These are phyloP conservation scores for Apodemus speciosus DNA, from an alignment of 2,113 vertebrate species.

Conservation along the genomic window DNA sequence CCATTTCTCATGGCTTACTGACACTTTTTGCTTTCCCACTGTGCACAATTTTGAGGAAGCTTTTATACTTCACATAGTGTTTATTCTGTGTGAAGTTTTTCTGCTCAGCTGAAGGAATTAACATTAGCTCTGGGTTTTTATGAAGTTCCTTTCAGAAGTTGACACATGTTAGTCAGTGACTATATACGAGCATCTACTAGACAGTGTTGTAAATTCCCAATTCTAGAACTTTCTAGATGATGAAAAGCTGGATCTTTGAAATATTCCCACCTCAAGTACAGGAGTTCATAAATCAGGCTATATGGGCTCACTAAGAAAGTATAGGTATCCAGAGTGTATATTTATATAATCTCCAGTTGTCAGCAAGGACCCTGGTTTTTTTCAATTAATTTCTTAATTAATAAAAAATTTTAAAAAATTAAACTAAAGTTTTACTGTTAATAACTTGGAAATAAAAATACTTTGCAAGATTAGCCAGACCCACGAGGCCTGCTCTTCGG, in stretches of 20 bases:
- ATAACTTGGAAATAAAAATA: background rate
- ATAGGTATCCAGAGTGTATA: accelerated
- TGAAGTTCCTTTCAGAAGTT: background rate
- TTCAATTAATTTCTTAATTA: background rate
- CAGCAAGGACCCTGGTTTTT: background rate
- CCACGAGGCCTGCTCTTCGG: no score
- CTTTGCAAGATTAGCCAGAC: background rate
- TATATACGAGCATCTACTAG: background rate
- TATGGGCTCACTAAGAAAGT: background rate
- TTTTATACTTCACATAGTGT: background rate
- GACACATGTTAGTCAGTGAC: background rate
- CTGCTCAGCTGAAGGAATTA: background rate
- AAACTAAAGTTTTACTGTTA: background rate
- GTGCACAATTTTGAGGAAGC: background rate
- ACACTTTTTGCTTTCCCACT: background rate
- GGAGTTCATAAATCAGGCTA: background rate
- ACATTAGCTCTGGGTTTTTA: background rate
- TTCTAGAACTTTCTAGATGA: background rate
- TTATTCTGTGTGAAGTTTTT: background rate
- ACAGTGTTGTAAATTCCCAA: background rate
- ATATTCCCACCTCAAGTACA: background rate
- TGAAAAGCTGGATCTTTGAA: background rate
- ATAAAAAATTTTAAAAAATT: background rate
- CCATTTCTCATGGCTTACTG: background rate
- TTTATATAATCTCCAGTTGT: accelerated